Percentiles rank a stretch among this genome's conserved stretches.
Evolutionary conservation across 2,888 invertebrate genomes (phyloP).

Genomic region (Polia nebulosa): DNA sequence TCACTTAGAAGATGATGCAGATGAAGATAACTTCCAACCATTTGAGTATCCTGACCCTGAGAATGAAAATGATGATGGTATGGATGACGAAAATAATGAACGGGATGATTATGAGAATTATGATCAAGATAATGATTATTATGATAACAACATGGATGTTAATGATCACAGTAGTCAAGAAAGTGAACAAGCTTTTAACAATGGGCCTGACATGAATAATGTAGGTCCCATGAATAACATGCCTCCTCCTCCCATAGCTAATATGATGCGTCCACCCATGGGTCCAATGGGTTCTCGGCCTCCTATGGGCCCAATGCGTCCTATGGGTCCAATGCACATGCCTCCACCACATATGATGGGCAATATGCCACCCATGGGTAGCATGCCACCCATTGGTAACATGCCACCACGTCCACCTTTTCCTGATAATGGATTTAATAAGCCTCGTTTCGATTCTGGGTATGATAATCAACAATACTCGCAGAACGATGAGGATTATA

Average conservation of each 20-base stretch:
- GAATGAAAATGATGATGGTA: slow-evolving; percentile 74
- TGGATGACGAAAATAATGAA: slow-evolving; percentile 70
- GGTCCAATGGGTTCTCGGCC: slow-evolving; percentile 68
- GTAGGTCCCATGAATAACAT: slow-evolving; percentile 70
- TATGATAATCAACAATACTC: slow-evolving; percentile 81
- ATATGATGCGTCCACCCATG: slow-evolving; percentile 72
- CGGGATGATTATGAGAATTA: slow-evolving; percentile 78
- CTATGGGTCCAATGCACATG: slow-evolving; percentile 71
- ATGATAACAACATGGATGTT: slow-evolving; percentile 84
- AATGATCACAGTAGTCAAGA: slow-evolving; percentile 84
- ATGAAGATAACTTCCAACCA: slow-evolving; percentile 85
- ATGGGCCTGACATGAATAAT: slow-evolving; percentile 79
- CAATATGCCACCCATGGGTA: slow-evolving; percentile 74
- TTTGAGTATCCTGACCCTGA: slow-evolving; percentile 86
- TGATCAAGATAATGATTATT: slow-evolving; percentile 82
- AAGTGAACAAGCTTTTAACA: slow-evolving; percentile 80
- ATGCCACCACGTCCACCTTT: slow-evolving; percentile 79
- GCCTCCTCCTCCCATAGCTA: slow-evolving; percentile 68
- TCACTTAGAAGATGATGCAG: slow-evolving; percentile 92
- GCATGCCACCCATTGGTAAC: slow-evolving; percentile 75
- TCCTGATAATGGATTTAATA: slow-evolving; percentile 84
- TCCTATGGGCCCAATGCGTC: slow-evolving; percentile 70
- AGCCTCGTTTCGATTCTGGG: slow-evolving; percentile 80
- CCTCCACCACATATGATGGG: slow-evolving; percentile 67
- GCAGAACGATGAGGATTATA: slow-evolving; percentile 81